Evolutionary conservation across 2,113 vertebrate genomes (phyloP), one percentile per base, ranked within the genome.

Genomic region (Ammodytes dubius): DNA sequence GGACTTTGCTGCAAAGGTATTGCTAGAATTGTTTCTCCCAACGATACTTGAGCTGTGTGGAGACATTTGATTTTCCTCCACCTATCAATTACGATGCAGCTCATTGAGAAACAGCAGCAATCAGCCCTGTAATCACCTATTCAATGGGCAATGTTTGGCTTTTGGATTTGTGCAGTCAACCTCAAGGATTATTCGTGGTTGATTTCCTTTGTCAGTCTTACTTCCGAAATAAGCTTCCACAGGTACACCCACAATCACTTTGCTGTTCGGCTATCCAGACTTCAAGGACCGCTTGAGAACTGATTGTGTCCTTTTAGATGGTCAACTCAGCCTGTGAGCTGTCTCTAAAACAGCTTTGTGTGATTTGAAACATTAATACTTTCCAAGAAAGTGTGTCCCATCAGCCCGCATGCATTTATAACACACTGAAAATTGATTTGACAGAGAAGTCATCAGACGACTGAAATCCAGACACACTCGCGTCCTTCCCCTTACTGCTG

Each of bases 91-190:
- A 70, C 35, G 57, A 47, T 65, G 54, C 77, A 47, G 37, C 37
- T 79, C 42, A 12, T 12, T 52, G 17, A 50, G 19, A 67, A 81
- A 81, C 19, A 52, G 50, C 37, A 61, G 78, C 58, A 81, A 87
- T 75, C 75, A 82, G 59, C 17, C 17, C 46, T 43, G 66, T 46
- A 83, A 82, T 80, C 78, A 59, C 53, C 15, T 37, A 47, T 66
- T 79, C 2, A 27, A 65, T 74, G 50, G 58, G 43, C 37, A 39
- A 8, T 58, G 72, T 8, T 60, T 3, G 37, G 12, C 45, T 35
- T 42, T 76, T 64, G 15, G 53, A 73, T 77, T 40, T 64, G 15
- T 84, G 61, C 54, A 17, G 72, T 77, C 39, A 47, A 67, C 85
- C 46, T 66, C 69, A 74, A 56, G 72, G 35, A 76, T 57, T 63